phyloP scores from a whole-genome alignment of 2,888 invertebrate species.

The Helobdella robusta region DNA sequence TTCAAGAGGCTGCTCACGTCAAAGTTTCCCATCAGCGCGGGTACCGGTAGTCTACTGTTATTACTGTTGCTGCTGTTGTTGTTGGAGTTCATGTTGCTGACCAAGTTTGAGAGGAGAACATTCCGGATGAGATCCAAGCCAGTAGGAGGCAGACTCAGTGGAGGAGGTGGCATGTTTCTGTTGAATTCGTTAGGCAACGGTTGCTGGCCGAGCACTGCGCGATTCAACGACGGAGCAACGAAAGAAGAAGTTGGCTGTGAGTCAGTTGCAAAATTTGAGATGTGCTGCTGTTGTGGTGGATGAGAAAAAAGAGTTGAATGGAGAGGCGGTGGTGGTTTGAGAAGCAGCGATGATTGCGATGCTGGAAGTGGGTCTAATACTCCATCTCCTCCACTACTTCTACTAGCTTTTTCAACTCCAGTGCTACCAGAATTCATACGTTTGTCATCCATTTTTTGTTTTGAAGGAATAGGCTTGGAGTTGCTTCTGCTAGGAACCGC shows the following conservation, averaged over 20 bases:
- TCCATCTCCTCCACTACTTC: background rate
- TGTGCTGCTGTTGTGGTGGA: too few species aligned
- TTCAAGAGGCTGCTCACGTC: too few species aligned
- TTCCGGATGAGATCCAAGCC: background rate
- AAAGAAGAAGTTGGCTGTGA: too few species aligned
- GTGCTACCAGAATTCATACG: background rate
- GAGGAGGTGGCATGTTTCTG: slow-evolving; percentile 9
- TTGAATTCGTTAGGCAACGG: slow-evolving; percentile 18
- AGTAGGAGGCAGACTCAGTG: background rate
- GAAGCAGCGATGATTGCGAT: background rate
- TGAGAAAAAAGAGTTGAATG: background rate
- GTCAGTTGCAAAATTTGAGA: too few species aligned
- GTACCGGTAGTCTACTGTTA: too few species aligned
- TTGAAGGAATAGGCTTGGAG: background rate
- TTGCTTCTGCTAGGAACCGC: background rate
- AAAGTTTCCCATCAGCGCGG: too few species aligned
- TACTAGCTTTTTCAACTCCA: background rate
- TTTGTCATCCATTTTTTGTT: background rate
- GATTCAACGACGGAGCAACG: too few species aligned
- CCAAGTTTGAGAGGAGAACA: background rate
- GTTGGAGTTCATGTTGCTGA: too few species aligned
- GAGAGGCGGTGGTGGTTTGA: background rate
- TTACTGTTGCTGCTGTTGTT: too few species aligned
- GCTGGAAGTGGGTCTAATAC: slow-evolving; percentile 9
- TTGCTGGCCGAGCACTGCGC: too few species aligned